These are phyloP conservation scores for Nycteola revayana DNA, from an alignment of 2,888 invertebrate genomes.

Conservation along the genomic window DNA sequence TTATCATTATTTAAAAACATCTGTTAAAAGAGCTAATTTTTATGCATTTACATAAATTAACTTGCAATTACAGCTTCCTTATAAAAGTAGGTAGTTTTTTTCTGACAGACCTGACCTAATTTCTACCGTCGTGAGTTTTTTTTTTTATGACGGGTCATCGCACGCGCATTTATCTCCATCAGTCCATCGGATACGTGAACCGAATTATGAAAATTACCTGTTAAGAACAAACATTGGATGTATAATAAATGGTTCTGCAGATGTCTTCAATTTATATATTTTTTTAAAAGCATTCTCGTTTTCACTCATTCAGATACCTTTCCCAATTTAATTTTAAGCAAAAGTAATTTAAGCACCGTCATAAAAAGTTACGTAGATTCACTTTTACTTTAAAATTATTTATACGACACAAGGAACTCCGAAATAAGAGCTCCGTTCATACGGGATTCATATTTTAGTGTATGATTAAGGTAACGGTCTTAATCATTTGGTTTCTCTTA, in stretches of 20 bases:
- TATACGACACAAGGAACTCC: constrained; percentile 19
- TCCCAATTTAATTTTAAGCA: neutral
- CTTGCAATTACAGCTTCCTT: constrained; percentile 33
- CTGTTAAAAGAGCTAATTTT: constrained; percentile 8
- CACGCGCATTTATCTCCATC: constrained; percentile 67
- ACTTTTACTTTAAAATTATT: constrained; percentile 2
- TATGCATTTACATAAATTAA: constrained; percentile 41
- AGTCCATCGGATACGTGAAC: constrained; percentile 42
- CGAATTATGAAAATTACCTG: constrained; percentile 48
- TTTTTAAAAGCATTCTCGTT: no score
- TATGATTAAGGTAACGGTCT: constrained; percentile 36
- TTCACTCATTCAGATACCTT: constrained; percentile 11
- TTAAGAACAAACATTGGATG: constrained; percentile 30
- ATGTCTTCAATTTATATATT: no score
- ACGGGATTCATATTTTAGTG: constrained; percentile 28
- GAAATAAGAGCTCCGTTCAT: constrained; percentile 22
- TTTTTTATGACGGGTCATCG: constrained; percentile 44
- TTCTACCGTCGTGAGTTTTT: constrained; percentile 39
- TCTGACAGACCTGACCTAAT: constrained; percentile 61
- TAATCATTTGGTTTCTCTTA: constrained; percentile 31
- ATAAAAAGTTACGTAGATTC: constrained; percentile 3
- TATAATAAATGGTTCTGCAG: constrained; percentile 24
- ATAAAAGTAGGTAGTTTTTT: constrained; percentile 45
- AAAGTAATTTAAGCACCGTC: constrained; percentile 1
- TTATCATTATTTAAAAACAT: constrained; percentile 5